Evolutionary conservation across 2,888 invertebrate species (phyloP).

Genomic region (Microdon myrmicae): DNA sequence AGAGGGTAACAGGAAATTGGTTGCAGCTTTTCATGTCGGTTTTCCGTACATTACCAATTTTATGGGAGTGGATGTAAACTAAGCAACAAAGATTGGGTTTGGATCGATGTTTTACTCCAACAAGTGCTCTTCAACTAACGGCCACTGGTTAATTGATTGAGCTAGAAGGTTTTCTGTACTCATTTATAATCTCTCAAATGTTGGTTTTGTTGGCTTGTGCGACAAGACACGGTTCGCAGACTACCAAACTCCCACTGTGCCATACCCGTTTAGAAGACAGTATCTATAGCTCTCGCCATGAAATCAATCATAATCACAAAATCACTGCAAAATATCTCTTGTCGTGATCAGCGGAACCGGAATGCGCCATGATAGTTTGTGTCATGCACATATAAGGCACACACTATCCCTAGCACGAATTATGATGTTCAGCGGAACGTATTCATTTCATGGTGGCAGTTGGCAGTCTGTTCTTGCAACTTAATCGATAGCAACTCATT

Average conservation of each 20-base stretch:
- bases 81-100: no score
- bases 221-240: slow-evolving; percentile 41
- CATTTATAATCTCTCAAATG: slow-evolving; percentile 39
- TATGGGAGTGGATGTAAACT: no score
- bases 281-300: slow-evolving; percentile 32
- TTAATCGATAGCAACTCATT: no score
- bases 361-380: background rate
- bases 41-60: no score
- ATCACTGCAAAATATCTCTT: slow-evolving; percentile 28
- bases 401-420: slow-evolving; percentile 18
- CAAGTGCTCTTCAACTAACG: slow-evolving; percentile 12
- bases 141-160: slow-evolving; percentile 51
- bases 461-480: slow-evolving; percentile 24
- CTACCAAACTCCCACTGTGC: slow-evolving; percentile 21
- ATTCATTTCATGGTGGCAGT: slow-evolving; percentile 31
- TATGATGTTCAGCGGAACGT: slow-evolving; percentile 37
- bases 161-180: slow-evolving; percentile 44
- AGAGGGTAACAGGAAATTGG: no score
- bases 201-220: slow-evolving; percentile 31
- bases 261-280: background rate
- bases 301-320: slow-evolving; percentile 48
- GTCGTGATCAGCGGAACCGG: slow-evolving; percentile 1
- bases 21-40: no score
- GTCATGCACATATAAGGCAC: slow-evolving; percentile 12
- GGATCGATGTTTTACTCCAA: no score